Evolutionary conservation across 2,113 vertebrate species (phyloP), one percentile per base, ranked within the genome.

Genomic region (Balaeniceps rex): DNA sequence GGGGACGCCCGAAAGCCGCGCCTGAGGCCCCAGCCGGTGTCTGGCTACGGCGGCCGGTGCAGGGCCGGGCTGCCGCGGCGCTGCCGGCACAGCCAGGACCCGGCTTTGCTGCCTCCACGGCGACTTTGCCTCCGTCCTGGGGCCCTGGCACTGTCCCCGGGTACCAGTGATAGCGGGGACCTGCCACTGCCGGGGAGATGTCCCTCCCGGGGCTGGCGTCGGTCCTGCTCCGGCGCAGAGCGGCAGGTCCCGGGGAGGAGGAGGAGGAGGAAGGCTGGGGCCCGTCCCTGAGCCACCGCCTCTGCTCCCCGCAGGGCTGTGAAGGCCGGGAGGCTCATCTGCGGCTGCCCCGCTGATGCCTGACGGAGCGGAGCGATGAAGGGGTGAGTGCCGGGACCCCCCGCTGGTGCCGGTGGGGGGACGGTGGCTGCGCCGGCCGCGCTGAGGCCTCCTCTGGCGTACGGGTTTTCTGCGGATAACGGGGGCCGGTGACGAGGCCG

Each of bases 331-430:
- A 83, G 70, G 33, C 78, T 72, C 61, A 29, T 60, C 79, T 19
- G 79, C 33, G 26, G 19, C 47, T 44, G 40, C 24, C 79, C 96
- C 83, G 96, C 96, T 96, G 97, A 98, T 98, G 98, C 91, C 69
- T 69, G 55, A 60, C 83, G 54, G 90, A 63, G 83, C 89, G 77
- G 94, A 98, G 98, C 94, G 93, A 98, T 98, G 98, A 98, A 98
- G 97, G 98, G 98, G 98, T 98, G 85, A 98, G 98, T 91, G 31
- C n/a, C 19, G 8, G 29, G 14, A 7, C 19, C 51, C 21, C 21
- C 23, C 10, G 40, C 61, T 4, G 44, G 15, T 5, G 11, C 33
- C 8, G 23, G 23, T 7, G 4, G 23, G 44, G 40, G 66, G 33
- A 12, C 12, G 2, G 44, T 9, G 42, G 57, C 57, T 14, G 34